Evolutionary conservation across 1,140 invertebrate species (phyloP), one percentile per base, ranked within the genome.

Genomic region (Archivesica marissinica): DNA sequence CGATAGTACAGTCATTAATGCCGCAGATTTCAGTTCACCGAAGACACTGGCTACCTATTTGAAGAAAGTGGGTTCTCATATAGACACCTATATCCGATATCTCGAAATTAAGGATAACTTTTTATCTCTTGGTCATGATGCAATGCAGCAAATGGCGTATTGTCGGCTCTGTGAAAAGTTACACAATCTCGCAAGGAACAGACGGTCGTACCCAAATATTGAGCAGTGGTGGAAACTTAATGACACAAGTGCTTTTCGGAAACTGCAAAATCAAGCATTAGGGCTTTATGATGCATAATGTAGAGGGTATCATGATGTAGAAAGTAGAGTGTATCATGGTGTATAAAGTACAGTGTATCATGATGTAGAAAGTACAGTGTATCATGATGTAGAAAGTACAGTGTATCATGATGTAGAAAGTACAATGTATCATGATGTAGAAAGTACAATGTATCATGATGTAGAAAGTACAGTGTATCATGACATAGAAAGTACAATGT

Each of bases 251-350:
- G 39, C 15, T 1, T 72, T 72, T 44, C 9, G 20, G n/a, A 50
- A 72, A 38, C 35, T 72, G 11, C 50, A 72, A 33, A 7, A 15
- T 11, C 68, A 72, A 72, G 68, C 68, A 1, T 41, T 70, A 93
- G 89, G 89, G 20, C 30, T 64, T 15, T 2, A 35, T 11, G 59
- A 64, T 17, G n/a, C n/a, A n/a, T n/a, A n/a, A n/a, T n/a, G n/a
- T n/a, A n/a, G n/a, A n/a, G n/a, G n/a, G n/a, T n/a, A n/a, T n/a
- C n/a, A n/a, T n/a, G n/a, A n/a, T n/a, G n/a, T n/a, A n/a, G n/a
- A n/a, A n/a, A n/a, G n/a, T n/a, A n/a, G n/a, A n/a, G n/a, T n/a
- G n/a, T n/a, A n/a, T n/a, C n/a, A n/a, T n/a, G n/a, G n/a, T n/a
- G n/a, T n/a, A n/a, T n/a, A n/a, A n/a, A n/a, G n/a, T n/a, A n/a